These are phyloP conservation scores for Orius insidiosus DNA, from an alignment of 1,140 invertebrate species.

Conservation along the genomic window DNA sequence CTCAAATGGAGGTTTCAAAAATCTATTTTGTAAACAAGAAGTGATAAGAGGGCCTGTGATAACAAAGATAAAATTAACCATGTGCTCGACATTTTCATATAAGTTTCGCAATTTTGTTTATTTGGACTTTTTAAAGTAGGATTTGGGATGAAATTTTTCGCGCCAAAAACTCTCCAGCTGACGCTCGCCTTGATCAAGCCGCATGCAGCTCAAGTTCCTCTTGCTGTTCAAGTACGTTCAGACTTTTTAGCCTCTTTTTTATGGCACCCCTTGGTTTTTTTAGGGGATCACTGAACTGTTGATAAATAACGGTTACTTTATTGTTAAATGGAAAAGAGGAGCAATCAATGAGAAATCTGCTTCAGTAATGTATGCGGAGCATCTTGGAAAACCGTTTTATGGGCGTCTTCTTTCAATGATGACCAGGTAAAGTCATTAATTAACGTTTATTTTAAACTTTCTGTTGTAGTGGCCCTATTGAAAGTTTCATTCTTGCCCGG, in stretches of 20 bases:
- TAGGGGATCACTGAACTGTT: constrained; percentile 49
- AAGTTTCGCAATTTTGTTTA: too few species aligned
- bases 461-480: constrained; percentile 56
- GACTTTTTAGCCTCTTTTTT: too few species aligned
- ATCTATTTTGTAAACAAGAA: too few species aligned
- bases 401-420: constrained; percentile 73
- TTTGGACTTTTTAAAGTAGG: constrained; percentile 2
- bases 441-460: not conserved
- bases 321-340: constrained; percentile 49
- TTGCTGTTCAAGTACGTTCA: constrained; percentile 36
- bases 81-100: too few species aligned
- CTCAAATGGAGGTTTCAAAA: too few species aligned
- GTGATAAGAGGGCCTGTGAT: too few species aligned
- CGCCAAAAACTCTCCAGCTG: constrained; percentile 27
- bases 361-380: constrained; percentile 65
- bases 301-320: constrained; percentile 49
- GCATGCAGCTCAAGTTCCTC: constrained; percentile 47
- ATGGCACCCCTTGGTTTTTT: constrained; percentile 18
- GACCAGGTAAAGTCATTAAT: constrained; percentile 38
- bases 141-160: constrained; percentile 20
- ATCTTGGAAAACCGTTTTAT: constrained; percentile 73
- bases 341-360: constrained; percentile 43
- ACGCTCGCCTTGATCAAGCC: constrained; percentile 62
- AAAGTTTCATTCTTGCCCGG: constrained; percentile 56
- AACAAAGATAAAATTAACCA: too few species aligned